These are phyloP conservation scores for Physocephala rufipes DNA, from an alignment of 2,888 invertebrate species.

Conservation along the genomic window DNA sequence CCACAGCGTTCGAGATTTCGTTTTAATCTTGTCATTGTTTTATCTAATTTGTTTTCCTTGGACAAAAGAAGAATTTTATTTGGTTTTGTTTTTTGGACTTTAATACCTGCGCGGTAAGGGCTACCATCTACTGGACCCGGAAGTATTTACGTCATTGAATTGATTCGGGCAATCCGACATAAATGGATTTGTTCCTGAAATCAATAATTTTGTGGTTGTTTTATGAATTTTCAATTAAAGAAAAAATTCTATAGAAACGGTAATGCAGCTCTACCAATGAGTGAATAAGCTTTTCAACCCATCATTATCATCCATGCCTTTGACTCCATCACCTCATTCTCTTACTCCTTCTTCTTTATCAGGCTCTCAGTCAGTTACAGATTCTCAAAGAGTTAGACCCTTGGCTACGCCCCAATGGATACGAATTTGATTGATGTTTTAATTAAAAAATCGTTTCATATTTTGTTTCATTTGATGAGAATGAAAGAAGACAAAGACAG, in stretches of 20 bases:
- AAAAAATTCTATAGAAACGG: neutral
- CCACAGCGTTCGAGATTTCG: no score
- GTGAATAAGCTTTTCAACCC: neutral
- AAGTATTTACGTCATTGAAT: no score
- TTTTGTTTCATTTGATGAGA: conserved; percentile 34
- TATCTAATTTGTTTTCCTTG: no score
- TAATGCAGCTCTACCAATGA: no score
- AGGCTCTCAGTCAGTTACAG: neutral
- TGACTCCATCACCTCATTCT: neutral
- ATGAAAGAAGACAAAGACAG: neutral
- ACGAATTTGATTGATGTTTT: conserved; percentile 59
- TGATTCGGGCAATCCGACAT: no score
- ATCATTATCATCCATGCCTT: neutral
- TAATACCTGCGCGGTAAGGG: no score
- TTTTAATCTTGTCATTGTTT: no score
- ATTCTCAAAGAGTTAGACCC: neutral
- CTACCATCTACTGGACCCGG: no score
- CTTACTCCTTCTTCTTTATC: neutral
- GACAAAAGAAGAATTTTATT: no score
- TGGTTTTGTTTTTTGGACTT: no score
- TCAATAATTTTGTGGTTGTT: no score
- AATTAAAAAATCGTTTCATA: conserved; percentile 51
- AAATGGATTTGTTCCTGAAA: no score
- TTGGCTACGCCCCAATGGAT: conserved; percentile 36
- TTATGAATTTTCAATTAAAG: neutral